A percentile compares a stretch with the other conserved stretches of the same genome.
Evolutionary conservation across 1,140 invertebrate genomes (phyloP).

Genomic region (Calephelis nemesis): DNA sequence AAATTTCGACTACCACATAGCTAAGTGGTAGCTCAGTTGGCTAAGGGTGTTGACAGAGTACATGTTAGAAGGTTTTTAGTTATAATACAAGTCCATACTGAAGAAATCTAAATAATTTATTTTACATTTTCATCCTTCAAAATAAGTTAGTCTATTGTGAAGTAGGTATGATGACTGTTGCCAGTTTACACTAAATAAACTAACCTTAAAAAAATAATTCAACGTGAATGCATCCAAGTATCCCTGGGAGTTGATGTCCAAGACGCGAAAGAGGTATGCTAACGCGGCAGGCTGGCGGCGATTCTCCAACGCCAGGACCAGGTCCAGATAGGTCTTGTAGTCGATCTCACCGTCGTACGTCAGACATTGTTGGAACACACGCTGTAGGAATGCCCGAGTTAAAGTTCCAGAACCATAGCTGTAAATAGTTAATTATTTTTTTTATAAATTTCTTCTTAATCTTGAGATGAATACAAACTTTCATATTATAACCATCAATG

Average conservation of each 20-base stretch:
- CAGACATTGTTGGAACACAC: slow-evolving; percentile 96
- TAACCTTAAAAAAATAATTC: slow-evolving; percentile 94
- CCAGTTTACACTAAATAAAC: slow-evolving; percentile 2
- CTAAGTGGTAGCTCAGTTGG: no score
- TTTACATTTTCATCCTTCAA: no score
- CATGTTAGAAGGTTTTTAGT: no score
- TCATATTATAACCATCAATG: no score
- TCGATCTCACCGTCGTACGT: slow-evolving; percentile 99
- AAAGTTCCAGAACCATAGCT: slow-evolving; percentile 95
- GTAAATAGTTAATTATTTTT: slow-evolving; percentile 28
- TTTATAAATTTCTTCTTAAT: no score
- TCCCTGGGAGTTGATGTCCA: slow-evolving; percentile 94
- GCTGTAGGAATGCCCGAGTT: slow-evolving; percentile 94
- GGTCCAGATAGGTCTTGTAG: slow-evolving; percentile 97
- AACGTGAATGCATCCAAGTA: slow-evolving; percentile 94
- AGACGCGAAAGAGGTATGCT: slow-evolving; percentile 94
- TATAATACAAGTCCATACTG: no score
- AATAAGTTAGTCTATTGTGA: no score
- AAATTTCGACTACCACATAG: no score
- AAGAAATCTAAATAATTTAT: no score
- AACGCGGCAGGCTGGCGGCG: slow-evolving; percentile 93
- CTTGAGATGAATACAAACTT: no score
- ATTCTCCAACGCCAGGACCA: slow-evolving; percentile 96
- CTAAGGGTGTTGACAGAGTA: no score
- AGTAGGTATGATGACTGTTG: no score